Percentiles rank a stretch among this genome's conserved stretches.
Conservation (phyloP, 2,113 vertebrate genomes). For the Candoia aspera region DNA sequence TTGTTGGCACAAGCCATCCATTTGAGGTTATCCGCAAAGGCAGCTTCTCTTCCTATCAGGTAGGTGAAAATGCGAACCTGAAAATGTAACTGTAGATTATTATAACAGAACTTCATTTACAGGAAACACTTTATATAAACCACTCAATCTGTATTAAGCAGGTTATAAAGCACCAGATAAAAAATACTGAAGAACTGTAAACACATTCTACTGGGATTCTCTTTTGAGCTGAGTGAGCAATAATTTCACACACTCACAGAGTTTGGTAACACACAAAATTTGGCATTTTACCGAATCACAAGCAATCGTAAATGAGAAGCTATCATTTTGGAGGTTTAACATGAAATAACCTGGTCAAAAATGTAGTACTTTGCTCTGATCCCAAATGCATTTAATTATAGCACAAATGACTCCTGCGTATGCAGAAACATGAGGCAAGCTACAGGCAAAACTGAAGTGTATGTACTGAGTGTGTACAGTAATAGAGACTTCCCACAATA, state of each 20-base stretch:
- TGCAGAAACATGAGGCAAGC: conserved; percentile 24
- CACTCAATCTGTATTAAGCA: conserved; percentile 18
- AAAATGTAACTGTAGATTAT: conserved; percentile 56
- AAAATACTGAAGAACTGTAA: neutral
- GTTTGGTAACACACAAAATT: neutral
- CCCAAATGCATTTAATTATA: conserved; percentile 35
- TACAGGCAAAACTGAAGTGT: neutral
- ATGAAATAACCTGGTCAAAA: conserved; percentile 2
- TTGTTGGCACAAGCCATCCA: conserved; percentile 99
- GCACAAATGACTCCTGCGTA: conserved; percentile 22
- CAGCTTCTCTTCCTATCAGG: conserved; percentile 96
- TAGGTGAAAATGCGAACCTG: conserved; percentile 98
- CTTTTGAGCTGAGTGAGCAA: conserved; percentile 10
- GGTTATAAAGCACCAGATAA: neutral
- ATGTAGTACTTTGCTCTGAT: conserved; percentile 23
- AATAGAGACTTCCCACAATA: conserved; percentile 18
- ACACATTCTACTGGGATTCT: neutral
- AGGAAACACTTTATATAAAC: conserved; percentile 23
- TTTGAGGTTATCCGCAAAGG: conserved; percentile 97
- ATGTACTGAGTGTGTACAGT: neutral
- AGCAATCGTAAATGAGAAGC: conserved; percentile 29
- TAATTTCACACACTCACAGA: neutral
- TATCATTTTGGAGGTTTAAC: neutral
- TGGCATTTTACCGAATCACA: conserved; percentile 26
- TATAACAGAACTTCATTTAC: conserved; percentile 25